Evolutionary conservation across 2,113 vertebrate species (phyloP).

Genomic region (Passer domesticus): DNA sequence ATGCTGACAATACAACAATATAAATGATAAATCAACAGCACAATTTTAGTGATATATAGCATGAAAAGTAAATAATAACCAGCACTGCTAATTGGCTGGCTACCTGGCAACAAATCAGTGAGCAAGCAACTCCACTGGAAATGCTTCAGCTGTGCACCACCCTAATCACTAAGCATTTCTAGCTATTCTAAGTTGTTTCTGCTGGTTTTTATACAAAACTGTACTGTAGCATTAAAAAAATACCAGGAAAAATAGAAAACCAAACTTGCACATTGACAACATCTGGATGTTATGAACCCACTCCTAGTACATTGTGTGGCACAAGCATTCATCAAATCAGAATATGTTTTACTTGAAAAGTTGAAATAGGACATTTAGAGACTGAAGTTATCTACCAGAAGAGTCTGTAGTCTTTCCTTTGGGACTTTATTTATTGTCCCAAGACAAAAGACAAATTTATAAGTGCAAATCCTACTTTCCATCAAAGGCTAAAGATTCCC

Average conservation of each 20-base stretch:
- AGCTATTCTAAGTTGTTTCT: conserved; percentile 67
- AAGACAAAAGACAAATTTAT: background rate
- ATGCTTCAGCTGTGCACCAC: conserved; percentile 59
- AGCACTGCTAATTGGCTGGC: conserved; percentile 84
- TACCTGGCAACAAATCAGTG: conserved; percentile 84
- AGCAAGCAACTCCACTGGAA: conserved; percentile 58
- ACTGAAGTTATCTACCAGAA: background rate
- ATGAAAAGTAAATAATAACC: conserved; percentile 93
- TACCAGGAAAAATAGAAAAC: background rate
- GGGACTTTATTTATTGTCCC: background rate
- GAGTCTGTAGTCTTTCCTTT: background rate
- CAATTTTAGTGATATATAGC: conserved; percentile 90
- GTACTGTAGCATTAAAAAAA: background rate
- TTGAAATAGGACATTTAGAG: background rate
- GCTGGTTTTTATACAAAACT: conserved; percentile 17
- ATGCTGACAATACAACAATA: conserved; percentile 82
- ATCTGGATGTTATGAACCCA: background rate
- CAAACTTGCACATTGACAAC: background rate
- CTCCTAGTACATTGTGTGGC: background rate
- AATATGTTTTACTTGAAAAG: background rate
- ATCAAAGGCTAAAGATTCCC: background rate
- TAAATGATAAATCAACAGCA: conserved; percentile 88
- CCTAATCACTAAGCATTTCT: conserved; percentile 73
- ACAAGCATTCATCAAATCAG: background rate
- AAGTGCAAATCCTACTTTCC: background rate